Percentiles rank a stretch among this genome's conserved stretches.
Evolutionary conservation across 2,888 invertebrate species (phyloP).

Genomic region (Torymus aiolomorphi): DNA sequence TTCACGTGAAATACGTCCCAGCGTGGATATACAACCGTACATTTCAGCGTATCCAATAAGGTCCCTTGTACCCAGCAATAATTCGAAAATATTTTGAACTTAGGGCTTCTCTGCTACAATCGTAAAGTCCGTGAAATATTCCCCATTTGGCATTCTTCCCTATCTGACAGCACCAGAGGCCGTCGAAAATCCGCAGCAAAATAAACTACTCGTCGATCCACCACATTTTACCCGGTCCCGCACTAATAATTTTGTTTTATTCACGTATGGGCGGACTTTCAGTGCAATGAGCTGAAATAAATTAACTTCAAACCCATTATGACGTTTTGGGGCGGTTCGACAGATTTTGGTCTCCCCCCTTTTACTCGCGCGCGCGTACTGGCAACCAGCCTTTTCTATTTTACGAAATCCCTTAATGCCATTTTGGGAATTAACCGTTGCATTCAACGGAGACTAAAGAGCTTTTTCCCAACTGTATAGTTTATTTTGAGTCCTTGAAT

Average conservation of each 20-base stretch:
- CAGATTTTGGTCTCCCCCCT: conserved; percentile 25
- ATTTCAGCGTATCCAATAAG: too few relatives aligned
- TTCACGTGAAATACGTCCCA: too few relatives aligned
- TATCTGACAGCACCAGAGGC: conserved; percentile 3
- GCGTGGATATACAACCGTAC: too few relatives aligned
- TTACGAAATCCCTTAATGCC: conserved; percentile 29
- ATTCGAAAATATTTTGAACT: conserved; percentile 30
- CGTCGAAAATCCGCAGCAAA: conserved; percentile 45
- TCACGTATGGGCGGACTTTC: conserved; percentile 51
- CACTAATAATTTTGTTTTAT: conserved; percentile 58
- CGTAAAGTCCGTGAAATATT: conserved; percentile 55
- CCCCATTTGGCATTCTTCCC: not conserved
- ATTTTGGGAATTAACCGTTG: conserved; percentile 39
- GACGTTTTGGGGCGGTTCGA: conserved; percentile 50
- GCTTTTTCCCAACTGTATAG: not conserved
- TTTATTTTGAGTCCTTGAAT: too few relatives aligned
- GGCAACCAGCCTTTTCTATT: conserved; percentile 29
- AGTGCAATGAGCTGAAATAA: conserved; percentile 45
- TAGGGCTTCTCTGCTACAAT: conserved; percentile 19
- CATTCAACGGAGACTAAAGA: not conserved
- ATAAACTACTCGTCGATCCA: conserved; percentile 32
- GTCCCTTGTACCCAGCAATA: conserved; percentile 6
- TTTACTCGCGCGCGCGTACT: not conserved
- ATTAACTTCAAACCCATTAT: conserved; percentile 50
- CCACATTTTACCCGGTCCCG: conserved; percentile 27